Base-by-base conservation (phyloP, 2,113 vertebrate species). In the Corvus moneduloides region DNA sequence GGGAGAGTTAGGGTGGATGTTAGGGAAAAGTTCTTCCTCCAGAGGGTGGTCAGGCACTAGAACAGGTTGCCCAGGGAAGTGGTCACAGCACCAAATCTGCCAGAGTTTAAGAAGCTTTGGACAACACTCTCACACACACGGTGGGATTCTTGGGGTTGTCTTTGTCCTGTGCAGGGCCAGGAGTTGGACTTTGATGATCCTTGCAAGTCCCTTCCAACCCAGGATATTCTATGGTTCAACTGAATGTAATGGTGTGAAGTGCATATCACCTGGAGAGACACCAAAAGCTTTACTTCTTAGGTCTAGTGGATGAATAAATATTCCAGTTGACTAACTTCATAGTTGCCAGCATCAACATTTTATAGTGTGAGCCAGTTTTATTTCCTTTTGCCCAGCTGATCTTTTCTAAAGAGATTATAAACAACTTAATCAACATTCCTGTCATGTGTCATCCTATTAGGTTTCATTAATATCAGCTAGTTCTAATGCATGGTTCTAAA, bases 351-450 rank as follows among this genome's bases (percentile, higher is more conserved):
- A 81, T 49, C 64, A 67, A 76, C 33, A 30, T 78, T 91, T 87
- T 44, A 59, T 39, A 72, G 21, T 21, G 27, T 20, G 12, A 96
- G 55, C 30, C 56, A 46, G 46, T 77, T 95, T 89, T 76, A 58
- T 71, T 74, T 81, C 77, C 48, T 91, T 94, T 89, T 81, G 24
- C 27, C 2, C 0, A 89, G 52, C 1, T 91, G 76, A 88, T 92
- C 18, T 89, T 95, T 94, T 56, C 81, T 72, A 63, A 87, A 91
- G 77, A 91, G 43, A 84, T 87, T 84, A 94, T 75, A 94, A 94
- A 91, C 77, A 93, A 56, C 56, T 93, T 93, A 71, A 96, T 94
- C 94, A 96, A 75, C 48, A 96, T 95, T 95, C 95, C 39, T 79
- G 84, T 84, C 95, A 63, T 48, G 81, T 94, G 74, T 87, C 81